Conservation (phyloP, 2,888 invertebrate genomes). For the Incurvaria masculella region DNA sequence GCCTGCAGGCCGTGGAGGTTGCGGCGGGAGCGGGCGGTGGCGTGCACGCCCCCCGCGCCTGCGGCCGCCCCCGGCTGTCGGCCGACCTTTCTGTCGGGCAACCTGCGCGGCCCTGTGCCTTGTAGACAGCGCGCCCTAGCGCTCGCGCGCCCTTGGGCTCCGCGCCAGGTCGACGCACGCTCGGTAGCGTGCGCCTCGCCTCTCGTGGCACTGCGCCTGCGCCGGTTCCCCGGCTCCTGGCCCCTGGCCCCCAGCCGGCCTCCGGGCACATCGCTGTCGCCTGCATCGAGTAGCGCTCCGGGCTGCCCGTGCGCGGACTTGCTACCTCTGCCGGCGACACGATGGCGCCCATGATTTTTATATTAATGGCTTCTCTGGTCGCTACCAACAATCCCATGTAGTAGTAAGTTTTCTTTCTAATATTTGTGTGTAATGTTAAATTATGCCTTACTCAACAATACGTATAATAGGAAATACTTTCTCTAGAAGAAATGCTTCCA, state of each 20-base stretch:
- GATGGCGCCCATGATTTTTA: slow-evolving; percentile 12
- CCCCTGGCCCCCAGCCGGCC: no score
- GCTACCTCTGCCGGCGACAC: no score
- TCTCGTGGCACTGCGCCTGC: slow-evolving; percentile 2
- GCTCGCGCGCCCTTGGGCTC: slow-evolving; percentile 14
- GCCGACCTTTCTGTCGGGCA: slow-evolving; percentile 3
- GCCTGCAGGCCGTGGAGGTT: neutral
- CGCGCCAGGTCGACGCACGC: slow-evolving; percentile 4
- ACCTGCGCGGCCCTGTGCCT: slow-evolving; percentile 11
- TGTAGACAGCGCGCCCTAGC: slow-evolving; percentile 16
- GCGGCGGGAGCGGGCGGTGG: slow-evolving; percentile 3
- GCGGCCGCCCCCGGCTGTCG: slow-evolving; percentile 11
- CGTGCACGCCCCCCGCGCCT: slow-evolving; percentile 19
- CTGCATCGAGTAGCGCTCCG: neutral
- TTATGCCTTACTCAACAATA: no score
- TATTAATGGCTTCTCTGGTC: slow-evolving; percentile 10
- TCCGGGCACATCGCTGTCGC: no score
- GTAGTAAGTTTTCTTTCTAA: slow-evolving; percentile 9
- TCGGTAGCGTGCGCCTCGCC: slow-evolving; percentile 4
- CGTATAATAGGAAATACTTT: no score
- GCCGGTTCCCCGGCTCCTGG: neutral
- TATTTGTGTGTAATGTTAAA: slow-evolving; percentile 15
- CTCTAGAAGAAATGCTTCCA: no score
- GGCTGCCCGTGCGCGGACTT: no score
- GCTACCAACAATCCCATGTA: slow-evolving; percentile 10